phyloP scores from a whole-genome alignment of 2,888 invertebrate genomes.

The Phyto melanocephala region DNA sequence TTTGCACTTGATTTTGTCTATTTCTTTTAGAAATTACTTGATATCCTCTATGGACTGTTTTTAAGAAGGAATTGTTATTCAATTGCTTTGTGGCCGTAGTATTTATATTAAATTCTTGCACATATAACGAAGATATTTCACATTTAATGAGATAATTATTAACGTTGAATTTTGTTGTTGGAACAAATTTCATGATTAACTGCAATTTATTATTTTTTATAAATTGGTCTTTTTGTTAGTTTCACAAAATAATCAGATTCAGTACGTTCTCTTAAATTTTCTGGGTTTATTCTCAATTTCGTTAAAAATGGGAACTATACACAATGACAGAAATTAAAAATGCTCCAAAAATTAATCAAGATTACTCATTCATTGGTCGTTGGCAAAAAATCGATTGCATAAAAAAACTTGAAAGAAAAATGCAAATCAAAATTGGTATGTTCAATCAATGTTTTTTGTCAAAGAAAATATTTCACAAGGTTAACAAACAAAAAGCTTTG shows the following conservation, averaged over 20 bases:
- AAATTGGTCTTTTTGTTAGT: conserved; percentile 3
- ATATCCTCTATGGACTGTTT: conserved; percentile 54
- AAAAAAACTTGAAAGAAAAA: conserved; percentile 36
- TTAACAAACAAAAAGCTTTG: conserved; percentile 51
- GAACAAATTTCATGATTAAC: conserved; percentile 79
- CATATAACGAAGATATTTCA: conserved; percentile 57
- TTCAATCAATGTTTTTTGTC: conserved; percentile 42
- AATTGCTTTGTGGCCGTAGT: conserved; percentile 67
- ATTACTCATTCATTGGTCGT: conserved; percentile 46
- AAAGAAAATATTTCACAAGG: conserved; percentile 50
- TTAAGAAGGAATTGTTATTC: conserved; percentile 65
- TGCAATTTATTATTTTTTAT: conserved; percentile 65
- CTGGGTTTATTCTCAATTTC: conserved; percentile 35
- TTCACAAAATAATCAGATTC: conserved; percentile 45
- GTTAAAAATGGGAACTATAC: conserved; percentile 10
- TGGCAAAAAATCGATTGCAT: conserved; percentile 62
- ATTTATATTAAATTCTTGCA: conserved; percentile 68
- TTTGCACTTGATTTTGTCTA: conserved; percentile 58
- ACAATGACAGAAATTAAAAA: conserved; percentile 16
- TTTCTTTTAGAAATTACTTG: conserved; percentile 66
- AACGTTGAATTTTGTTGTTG: conserved; percentile 72
- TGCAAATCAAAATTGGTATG: conserved; percentile 48
- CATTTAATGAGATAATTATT: conserved; percentile 56
- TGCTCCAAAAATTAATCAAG: conserved; percentile 37
- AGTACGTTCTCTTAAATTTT: conserved; percentile 27